Conservation (phyloP, 2,113 vertebrate genomes). For the Zosterops hypoxanthus region DNA sequence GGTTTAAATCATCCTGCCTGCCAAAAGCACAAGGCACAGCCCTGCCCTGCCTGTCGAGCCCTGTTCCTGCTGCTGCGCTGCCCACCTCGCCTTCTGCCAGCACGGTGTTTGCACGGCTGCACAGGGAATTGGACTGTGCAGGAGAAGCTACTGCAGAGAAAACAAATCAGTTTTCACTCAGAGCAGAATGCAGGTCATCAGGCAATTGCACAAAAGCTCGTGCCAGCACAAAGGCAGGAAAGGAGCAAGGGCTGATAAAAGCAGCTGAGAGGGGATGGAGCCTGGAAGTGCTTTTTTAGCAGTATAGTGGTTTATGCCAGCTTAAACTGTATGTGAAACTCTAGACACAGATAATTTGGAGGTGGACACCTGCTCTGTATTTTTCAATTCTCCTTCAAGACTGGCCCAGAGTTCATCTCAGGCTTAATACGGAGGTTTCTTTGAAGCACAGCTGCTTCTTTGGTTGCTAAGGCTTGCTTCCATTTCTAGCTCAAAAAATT, state of each 20-base stretch:
- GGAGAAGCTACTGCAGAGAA: neutral
- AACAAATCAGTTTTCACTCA: neutral
- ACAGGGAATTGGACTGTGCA: neutral
- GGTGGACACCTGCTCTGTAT: neutral
- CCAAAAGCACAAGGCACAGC: slow-evolving; percentile 11
- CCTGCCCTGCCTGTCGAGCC: neutral
- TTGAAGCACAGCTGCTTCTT: neutral
- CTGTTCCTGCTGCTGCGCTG: neutral
- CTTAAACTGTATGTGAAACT: neutral
- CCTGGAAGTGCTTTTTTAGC: neutral
- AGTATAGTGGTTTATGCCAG: neutral
- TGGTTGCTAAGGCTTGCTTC: neutral
- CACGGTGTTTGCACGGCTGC: fast-evolving
- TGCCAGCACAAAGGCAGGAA: neutral
- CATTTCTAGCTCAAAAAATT: neutral
- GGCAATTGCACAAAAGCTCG: neutral
- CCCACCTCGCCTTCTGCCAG: neutral
- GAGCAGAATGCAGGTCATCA: neutral
- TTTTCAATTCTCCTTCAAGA: slow-evolving; percentile 8
- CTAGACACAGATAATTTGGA: neutral
- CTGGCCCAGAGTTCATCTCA: neutral
- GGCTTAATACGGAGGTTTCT: neutral
- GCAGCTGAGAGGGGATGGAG: neutral
- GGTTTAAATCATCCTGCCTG: neutral
- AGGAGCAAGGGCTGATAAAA: neutral